Evolutionary conservation across 2,113 vertebrate genomes (phyloP).

Genomic region (Boleophthalmus pectinirostris): DNA sequence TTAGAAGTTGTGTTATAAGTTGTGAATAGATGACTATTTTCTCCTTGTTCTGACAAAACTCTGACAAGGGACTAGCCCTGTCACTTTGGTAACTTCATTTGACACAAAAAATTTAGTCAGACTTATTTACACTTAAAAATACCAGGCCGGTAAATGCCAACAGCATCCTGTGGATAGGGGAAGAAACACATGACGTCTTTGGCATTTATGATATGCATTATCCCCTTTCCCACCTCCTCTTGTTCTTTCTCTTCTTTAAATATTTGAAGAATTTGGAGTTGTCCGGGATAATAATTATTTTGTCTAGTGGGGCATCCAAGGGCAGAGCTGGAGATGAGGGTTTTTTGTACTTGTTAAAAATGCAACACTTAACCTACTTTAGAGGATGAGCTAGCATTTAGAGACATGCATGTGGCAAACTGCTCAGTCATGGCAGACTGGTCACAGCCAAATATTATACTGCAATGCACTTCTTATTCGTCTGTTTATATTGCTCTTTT

Average conservation of each 20-base stretch:
- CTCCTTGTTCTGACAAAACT: too few relatives aligned
- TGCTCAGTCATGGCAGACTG: slow-evolving; percentile 13
- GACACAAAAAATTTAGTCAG: too few relatives aligned
- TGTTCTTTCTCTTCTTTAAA: slow-evolving; percentile 30
- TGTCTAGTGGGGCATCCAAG: slow-evolving; percentile 37
- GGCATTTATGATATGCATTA: not conserved
- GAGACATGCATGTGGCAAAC: slow-evolving; percentile 30
- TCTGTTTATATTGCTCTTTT: too few relatives aligned
- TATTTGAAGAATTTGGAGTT: slow-evolving; percentile 58
- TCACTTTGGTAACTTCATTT: too few relatives aligned
- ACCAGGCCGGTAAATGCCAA: too few relatives aligned
- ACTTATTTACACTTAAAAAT: too few relatives aligned
- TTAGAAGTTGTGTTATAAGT: too few relatives aligned
- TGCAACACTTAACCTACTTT: slow-evolving; percentile 44
- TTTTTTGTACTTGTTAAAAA: slow-evolving; percentile 53
- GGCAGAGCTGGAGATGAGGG: slow-evolving; percentile 31
- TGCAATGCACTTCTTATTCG: too few relatives aligned
- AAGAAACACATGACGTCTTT: not conserved
- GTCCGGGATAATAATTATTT: slow-evolving; percentile 54
- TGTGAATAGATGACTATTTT: too few relatives aligned
- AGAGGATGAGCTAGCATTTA: slow-evolving; percentile 37
- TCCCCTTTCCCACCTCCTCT: slow-evolving; percentile 5
- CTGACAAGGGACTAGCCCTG: too few relatives aligned
- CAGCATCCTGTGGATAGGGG: not conserved
- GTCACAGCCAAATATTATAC: slow-evolving; percentile 23